phyloP scores from a whole-genome alignment of 2,888 invertebrate genomes.

The Amphipoea oculea region DNA sequence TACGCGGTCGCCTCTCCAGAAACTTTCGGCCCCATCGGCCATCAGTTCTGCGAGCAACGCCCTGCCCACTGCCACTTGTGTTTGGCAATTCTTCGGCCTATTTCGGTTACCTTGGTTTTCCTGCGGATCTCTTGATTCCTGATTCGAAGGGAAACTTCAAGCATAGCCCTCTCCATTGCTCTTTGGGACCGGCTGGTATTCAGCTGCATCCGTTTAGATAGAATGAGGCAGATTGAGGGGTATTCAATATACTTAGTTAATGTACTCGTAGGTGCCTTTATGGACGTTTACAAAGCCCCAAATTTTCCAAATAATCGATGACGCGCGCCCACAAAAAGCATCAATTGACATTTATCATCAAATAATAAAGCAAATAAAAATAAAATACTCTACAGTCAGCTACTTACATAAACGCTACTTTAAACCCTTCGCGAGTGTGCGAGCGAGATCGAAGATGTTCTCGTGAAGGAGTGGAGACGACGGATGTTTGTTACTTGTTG shows the following conservation, averaged over 20 bases:
- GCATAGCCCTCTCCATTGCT: too few species aligned
- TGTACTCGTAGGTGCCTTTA: not conserved
- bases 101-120: too few species aligned
- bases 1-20: too few species aligned
- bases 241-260: not conserved
- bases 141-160: too few species aligned
- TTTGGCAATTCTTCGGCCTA: too few species aligned
- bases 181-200: too few species aligned
- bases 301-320: slow-evolving; percentile 26
- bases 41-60: too few species aligned
- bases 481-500: not conserved
- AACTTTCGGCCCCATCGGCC: too few species aligned
- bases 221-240: too few species aligned
- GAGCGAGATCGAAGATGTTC: slow-evolving; percentile 78
- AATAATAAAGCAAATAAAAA: slow-evolving; percentile 58
- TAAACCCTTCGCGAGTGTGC: slow-evolving; percentile 77
- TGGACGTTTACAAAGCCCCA: not conserved
- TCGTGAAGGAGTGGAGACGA: slow-evolving; percentile 71
- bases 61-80: too few species aligned
- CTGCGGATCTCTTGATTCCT: too few species aligned
- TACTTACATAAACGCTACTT: slow-evolving; percentile 76
- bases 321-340: slow-evolving; percentile 33
- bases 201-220: too few species aligned
- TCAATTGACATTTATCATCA: slow-evolving; percentile 51
- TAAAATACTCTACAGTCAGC: slow-evolving; percentile 54